Base-by-base conservation (phyloP, 2,113 vertebrate genomes). In the Spheniscus mendiculus region DNA sequence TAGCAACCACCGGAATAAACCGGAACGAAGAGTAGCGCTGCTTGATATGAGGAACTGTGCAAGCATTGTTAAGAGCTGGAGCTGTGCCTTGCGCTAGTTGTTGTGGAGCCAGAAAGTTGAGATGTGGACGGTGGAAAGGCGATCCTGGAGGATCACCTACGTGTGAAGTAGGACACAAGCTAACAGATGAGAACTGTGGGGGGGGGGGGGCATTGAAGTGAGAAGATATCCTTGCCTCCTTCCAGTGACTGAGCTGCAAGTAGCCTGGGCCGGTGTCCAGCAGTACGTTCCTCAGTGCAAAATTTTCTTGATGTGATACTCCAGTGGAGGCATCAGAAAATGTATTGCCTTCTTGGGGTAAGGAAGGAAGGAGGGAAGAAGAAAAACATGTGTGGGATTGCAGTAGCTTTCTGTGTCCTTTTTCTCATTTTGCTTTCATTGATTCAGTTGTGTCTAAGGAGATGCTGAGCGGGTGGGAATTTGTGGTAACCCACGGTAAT, bases 101-200 rank as follows among this genome's bases (percentile, higher is more conserved):
- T 76, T 83, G 36, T 23, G 63, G 92, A 78, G 67, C 45, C 82
- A 81, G 96, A 95, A 89, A 95, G 86, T 22, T 92, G 93, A 96
- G 74, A 72, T 81, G 83, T 67, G 45, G 59, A 49, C 16, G 25
- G 70, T 63, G 55, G 92, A 95, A 97, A 95, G 71, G 59, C 58
- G 94, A 96, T 97, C 93, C 93, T 59, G 42, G 74, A 95, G 38
- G 84, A 94, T 89, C 89, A 94, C 76, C 80, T 94, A 23, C 0
- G 0, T 17, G 1, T 85, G 87, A 94, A 96, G 87, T 85, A 84
- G 91, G 83, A 53, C 53, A 29, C 56, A 19, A 89, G 61, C 27
- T 69, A 90, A 89, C 70, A 90, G 80, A 91, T 96, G 92, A 97
- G 87, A 80, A 58, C 62, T 27, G 47, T 62, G 53, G 90, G 67